Evolutionary conservation across 2,797 vertebrate species (phyloP), one percentile per base, ranked within the genome.

Genomic region (Galago senegalensis): DNA sequence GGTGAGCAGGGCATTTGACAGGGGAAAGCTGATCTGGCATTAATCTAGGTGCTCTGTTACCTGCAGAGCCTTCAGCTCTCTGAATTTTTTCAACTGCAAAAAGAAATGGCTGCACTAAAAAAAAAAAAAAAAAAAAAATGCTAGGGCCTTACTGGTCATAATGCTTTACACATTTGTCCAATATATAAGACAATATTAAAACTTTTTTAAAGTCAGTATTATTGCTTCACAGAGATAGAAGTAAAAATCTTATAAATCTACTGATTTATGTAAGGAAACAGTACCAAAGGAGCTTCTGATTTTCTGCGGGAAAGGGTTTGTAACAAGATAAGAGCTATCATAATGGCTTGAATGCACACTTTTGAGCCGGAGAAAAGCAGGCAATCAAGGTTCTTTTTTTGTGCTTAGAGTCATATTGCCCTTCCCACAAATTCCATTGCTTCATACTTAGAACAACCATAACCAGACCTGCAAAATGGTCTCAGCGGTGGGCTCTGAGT

Each of bases 231-330:
- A 67, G 46, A 94, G 53, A 87, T 40, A 93, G 43, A 92, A 87
- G 61, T 73, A 70, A 94, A 92, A 69, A 67, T 40, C 34, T 56
- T 84, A 63, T 58, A 77, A 92, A 63, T 65, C 14, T 67, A 34
- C 4, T 58, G 25, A 60, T 85, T 87, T 80, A 73, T 80, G 43
- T 17, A 43, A 95, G n/a, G 27, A 69, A 75, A 23, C 21, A 75
- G 27, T 25, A 0, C 6, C 69, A 80, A 40, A 91, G 85, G 87
- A 53, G 23, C 18, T 89, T 90, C 80, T 63, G 65, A 20, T 70
- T 96, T 96, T 84, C 77, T 92, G 37, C 17, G 67, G 56, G 65
- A 79, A 91, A 65, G 37, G 3, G n/a, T 87, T 23, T 40, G 43
- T n/a, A 27, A 81, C 25, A 69, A 69, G 40, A n/a, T 84, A 53